These are phyloP conservation scores for Tupaia tana DNA, from an alignment of 2,113 vertebrate genomes.

Conservation along the genomic window DNA sequence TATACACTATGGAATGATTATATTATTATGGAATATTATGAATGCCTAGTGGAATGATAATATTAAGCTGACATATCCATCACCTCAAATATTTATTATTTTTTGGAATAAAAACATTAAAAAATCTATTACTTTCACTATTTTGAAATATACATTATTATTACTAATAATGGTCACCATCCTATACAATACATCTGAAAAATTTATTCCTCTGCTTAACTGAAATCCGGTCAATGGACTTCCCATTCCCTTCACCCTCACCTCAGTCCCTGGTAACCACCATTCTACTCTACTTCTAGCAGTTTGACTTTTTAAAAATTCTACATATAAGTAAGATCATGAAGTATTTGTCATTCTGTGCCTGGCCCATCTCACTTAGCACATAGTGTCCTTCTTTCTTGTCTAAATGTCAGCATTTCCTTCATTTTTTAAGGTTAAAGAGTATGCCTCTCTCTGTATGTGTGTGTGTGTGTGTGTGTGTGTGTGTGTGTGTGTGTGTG, in stretches of 20 bases:
- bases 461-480: not conserved
- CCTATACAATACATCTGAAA: not conserved
- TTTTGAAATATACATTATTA: not conserved
- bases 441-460: not conserved
- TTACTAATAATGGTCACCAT: not conserved
- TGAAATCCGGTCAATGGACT: not conserved
- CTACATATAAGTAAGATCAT: not conserved
- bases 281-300: not conserved
- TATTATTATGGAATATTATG: not conserved
- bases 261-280: not conserved
- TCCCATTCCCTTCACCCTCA: accelerated
- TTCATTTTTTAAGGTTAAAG: not conserved
- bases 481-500: not conserved
- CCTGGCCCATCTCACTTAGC: not conserved
- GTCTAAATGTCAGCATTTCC: not conserved
- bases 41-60: not conserved
- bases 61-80: not conserved
- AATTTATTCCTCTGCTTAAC: not conserved
- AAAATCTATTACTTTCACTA: not conserved
- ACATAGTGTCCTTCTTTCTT: not conserved
- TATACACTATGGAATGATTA: not conserved
- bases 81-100: not conserved
- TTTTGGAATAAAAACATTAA: not conserved
- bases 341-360: not conserved
- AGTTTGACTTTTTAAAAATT: not conserved